Base-by-base conservation (phyloP, 2,113 vertebrate genomes). In the Holacanthus passer region DNA sequence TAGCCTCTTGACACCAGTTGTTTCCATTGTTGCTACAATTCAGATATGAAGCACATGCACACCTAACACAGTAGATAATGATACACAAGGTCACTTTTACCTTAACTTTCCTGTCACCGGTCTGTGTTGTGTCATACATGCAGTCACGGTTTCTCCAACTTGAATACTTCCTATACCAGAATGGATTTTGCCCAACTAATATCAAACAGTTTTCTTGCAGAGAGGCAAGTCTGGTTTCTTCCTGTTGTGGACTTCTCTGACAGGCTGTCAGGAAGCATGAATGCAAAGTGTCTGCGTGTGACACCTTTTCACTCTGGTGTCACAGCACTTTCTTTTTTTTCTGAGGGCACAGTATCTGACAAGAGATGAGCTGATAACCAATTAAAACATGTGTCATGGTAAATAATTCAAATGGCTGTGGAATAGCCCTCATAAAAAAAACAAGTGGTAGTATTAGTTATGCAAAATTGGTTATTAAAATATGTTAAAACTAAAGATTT, bases 181-280 rank as follows among this genome's bases (percentile, higher is more conserved):
- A 24, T 24, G 22, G 53, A 53, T 58, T 50, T 62, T 24, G 9
- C 32, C 22, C 0, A 10, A 7, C 24, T 67, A 7, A 74, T 70
- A 52, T 67, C 60, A 48, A 31, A 62, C 29, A 65, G 12, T 55
- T 73, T 43, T n/a, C 59, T 7, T 55, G 7, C 55, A 79, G 55
- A 55, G 20, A 64, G 39, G 27, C 41, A 48, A 48, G 22, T 12
- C 17, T n/a, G 60, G 47, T 58, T 81, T 68, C 56, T 48, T 74
- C 31, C 37, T n/a, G 13, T 35, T 71, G 56, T 47, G 35, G 52
- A 84, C 35, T 37, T 53, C 73, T 64, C 41, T 86, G 81, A 79
- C 84, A 80, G 24, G 59, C 45, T 77, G 85, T 85, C 77, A 84
- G 64, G 62, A 39, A 45, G 39, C 70, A 81, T 86, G 31, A 79